Evolutionary conservation across 1,140 invertebrate genomes (phyloP), one percentile per base, ranked within the genome.

Genomic region (Plodia interpunctella): DNA sequence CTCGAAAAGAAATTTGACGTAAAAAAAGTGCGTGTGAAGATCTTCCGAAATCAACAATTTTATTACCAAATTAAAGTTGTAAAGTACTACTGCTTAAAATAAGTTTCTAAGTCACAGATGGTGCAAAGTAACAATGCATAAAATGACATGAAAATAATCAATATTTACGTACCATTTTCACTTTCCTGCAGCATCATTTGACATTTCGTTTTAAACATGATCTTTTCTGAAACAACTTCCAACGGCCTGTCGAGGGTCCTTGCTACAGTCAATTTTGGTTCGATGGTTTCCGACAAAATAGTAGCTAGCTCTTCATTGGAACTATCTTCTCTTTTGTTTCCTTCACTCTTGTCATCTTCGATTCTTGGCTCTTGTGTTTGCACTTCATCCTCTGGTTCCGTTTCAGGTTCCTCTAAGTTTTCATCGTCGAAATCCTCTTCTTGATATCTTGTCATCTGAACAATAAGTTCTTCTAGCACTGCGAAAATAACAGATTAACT

Each of bases 381-480:
- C n/a, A n/a, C 58, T 19, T 28, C 13, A 0, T 57, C 54, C 38
- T 28, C 10, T 15, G 11, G 32, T 13, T 78, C 75, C 5, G 80
- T 53, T 18, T 71, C n/a, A n/a, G n/a, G n/a, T n/a, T n/a, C 71
- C 21, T 78, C 76, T 57, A 90, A 86, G 19, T 75, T 73, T 13
- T 86, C 81, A n/a, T 88, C 90, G 51, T 89, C 83, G 17, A 91
- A 86, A 44, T 92, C 91, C 13, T 90, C 90, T 38, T 92, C 73
- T 70, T 80, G 76, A 35, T 85, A 90, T 0, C 90, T 83, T 15
- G 92, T 93, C 74, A 94, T 91, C 80, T 93, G 93, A 66, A 90
- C 82, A 57, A 94, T 93, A 1, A 94, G 76, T 71, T 94, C 92
- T 88, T 94, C 93, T 69, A 94, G 83, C 30, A 93, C 92, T 91